These are phyloP conservation scores for Patella caerulea DNA, from an alignment of 2,888 invertebrate species.

Conservation along the genomic window DNA sequence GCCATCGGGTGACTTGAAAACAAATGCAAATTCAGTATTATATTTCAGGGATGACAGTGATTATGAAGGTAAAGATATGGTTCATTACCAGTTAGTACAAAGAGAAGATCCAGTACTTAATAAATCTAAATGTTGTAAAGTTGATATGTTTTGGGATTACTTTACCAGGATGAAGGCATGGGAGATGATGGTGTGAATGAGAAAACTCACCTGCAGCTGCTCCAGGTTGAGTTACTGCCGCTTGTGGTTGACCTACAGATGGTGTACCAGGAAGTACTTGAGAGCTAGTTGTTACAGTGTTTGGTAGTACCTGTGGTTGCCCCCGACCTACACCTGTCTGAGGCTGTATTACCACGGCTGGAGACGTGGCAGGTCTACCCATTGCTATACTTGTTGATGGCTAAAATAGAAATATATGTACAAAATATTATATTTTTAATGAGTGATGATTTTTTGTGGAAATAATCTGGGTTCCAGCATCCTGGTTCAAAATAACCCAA, in stretches of 20 bases:
- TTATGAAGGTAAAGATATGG: too few relatives aligned
- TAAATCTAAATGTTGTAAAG: too few relatives aligned
- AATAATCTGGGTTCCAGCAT: not conserved
- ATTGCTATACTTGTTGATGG: constrained; percentile 14
- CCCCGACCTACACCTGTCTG: constrained; percentile 16
- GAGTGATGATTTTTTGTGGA: not conserved
- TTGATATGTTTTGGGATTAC: too few relatives aligned
- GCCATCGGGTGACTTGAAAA: too few relatives aligned
- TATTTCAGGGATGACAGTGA: too few relatives aligned
- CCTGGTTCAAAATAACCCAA: not conserved
- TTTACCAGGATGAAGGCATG: too few relatives aligned
- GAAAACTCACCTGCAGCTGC: constrained; percentile 25
- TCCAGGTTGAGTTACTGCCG: constrained; percentile 25
- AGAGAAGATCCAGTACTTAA: too few relatives aligned
- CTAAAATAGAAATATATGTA: constrained; percentile 11
- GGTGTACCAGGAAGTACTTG: constrained; percentile 14
- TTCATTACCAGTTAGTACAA: too few relatives aligned
- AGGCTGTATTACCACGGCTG: constrained; percentile 13
- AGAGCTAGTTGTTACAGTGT: not conserved
- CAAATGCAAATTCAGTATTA: too few relatives aligned
- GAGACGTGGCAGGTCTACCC: not conserved
- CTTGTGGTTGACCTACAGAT: constrained; percentile 31
- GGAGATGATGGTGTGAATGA: too few relatives aligned
- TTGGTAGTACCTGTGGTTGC: constrained; percentile 17
- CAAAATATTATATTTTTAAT: not conserved